A percentile compares a stretch with the other conserved stretches of the same genome.
These are phyloP conservation scores for Rhynchotus rufescens DNA, from an alignment of 2,797 vertebrate genomes.

Conservation along the genomic window DNA sequence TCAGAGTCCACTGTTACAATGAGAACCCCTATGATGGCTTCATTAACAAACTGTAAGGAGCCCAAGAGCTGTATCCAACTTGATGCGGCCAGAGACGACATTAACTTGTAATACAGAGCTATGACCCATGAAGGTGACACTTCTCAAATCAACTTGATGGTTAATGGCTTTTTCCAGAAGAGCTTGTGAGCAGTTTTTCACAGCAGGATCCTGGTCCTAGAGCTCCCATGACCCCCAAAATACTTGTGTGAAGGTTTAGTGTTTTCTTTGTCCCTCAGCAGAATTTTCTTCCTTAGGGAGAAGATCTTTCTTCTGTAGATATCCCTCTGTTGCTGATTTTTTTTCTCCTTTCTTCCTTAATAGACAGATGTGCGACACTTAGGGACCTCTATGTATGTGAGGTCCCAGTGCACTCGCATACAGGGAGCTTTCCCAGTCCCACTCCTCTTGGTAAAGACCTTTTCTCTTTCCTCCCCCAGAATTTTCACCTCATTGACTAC, in stretches of 20 bases:
- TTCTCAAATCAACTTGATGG: not conserved
- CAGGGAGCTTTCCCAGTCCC: not conserved
- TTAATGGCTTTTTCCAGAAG: not conserved
- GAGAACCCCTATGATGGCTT: not conserved
- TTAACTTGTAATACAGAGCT: not conserved
- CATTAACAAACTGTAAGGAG: not conserved
- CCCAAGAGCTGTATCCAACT: not conserved
- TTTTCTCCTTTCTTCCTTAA: not conserved
- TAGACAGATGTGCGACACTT: not conserved
- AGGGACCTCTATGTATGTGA: not conserved
- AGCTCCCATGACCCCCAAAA: not conserved
- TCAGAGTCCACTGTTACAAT: not conserved
- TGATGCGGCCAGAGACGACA: not conserved
- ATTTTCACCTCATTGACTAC: constrained; percentile 98
- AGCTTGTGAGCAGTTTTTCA: not conserved
- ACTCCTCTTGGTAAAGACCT: constrained; percentile 31
- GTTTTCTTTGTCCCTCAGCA: not conserved
- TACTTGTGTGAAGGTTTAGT: not conserved
- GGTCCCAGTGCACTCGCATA: not conserved
- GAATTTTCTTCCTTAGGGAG: not conserved
- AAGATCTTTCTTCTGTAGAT: not conserved
- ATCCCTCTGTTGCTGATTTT: not conserved
- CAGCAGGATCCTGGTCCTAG: not conserved
- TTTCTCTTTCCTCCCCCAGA: constrained; percentile 83
- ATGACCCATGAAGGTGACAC: not conserved